phyloP scores from a whole-genome alignment of 2,888 invertebrate genomes.

The Synergus umbraculus region DNA sequence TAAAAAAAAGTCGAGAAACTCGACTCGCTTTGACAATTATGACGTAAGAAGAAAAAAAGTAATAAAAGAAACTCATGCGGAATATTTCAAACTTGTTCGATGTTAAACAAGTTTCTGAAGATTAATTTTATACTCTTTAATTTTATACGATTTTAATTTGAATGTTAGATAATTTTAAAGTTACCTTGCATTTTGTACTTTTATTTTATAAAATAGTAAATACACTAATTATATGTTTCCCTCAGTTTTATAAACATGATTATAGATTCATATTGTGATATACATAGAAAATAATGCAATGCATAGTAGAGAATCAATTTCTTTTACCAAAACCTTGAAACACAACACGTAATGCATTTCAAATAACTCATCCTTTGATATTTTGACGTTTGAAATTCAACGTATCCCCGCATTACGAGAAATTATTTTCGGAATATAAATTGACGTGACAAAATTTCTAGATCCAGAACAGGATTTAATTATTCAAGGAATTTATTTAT shows the following conservation, averaged over 20 bases:
- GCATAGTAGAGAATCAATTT: not conserved
- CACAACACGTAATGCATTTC: slow-evolving; percentile 28
- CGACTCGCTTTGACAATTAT: not conserved
- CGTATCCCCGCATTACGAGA: not conserved
- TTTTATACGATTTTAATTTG: not conserved
- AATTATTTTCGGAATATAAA: slow-evolving; percentile 3
- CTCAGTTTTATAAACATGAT: not conserved
- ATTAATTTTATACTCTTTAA: not conserved
- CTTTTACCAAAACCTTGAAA: not conserved
- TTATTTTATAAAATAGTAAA: not conserved
- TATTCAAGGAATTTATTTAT: too few relatives aligned
- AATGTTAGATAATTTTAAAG: not conserved
- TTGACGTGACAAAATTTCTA: not conserved
- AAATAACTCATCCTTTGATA: slow-evolving; percentile 9
- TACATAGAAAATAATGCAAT: not conserved
- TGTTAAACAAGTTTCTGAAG: not conserved
- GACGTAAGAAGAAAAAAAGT: not conserved
- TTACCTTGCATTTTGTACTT: not conserved
- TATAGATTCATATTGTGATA: not conserved
- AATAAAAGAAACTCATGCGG: not conserved
- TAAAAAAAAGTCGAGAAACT: not conserved
- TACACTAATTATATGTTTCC: not conserved
- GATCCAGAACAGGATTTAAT: too few relatives aligned
- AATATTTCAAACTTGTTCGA: not conserved
- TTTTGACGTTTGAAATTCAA: slow-evolving; percentile 8